These are phyloP conservation scores for Orientallactaga sibirica DNA, from an alignment of 2,797 vertebrate genomes.

Conservation along the genomic window DNA sequence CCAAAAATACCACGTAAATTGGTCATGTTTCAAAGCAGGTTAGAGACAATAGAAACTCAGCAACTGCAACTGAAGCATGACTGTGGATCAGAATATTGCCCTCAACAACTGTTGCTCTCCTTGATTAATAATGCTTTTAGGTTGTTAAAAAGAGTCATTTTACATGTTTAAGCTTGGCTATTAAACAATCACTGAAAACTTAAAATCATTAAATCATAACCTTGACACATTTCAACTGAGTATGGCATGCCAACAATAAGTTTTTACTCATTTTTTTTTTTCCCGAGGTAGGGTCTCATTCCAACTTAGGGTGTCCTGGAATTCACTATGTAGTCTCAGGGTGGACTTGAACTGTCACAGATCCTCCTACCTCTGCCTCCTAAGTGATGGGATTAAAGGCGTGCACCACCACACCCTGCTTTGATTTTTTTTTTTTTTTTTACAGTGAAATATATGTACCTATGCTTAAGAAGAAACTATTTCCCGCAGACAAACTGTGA, in stretches of 20 bases:
- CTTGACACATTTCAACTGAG: slow-evolving; percentile 39
- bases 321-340: too few relatives aligned
- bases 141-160: slow-evolving; percentile 63
- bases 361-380: neutral
- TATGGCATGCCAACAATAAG: neutral
- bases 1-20: slow-evolving; percentile 62
- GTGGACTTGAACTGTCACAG: too few relatives aligned
- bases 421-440: neutral
- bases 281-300: too few relatives aligned
- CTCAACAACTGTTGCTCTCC: neutral
- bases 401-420: too few relatives aligned
- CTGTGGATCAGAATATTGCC: slow-evolving; percentile 26
- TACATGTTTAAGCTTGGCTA: slow-evolving; percentile 50
- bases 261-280: neutral
- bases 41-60: slow-evolving; percentile 44
- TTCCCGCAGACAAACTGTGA: too few relatives aligned
- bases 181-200: slow-evolving; percentile 75
- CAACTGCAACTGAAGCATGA: slow-evolving; percentile 8
- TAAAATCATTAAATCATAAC: slow-evolving; percentile 76
- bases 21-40: slow-evolving; percentile 41
- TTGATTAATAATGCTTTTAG: neutral
- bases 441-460: neutral
- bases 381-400: neutral
- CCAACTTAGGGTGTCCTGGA: too few relatives aligned
- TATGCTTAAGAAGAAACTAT: neutral